Base-by-base conservation (phyloP, 2,797 vertebrate genomes). In the Acridotheres tristis region DNA sequence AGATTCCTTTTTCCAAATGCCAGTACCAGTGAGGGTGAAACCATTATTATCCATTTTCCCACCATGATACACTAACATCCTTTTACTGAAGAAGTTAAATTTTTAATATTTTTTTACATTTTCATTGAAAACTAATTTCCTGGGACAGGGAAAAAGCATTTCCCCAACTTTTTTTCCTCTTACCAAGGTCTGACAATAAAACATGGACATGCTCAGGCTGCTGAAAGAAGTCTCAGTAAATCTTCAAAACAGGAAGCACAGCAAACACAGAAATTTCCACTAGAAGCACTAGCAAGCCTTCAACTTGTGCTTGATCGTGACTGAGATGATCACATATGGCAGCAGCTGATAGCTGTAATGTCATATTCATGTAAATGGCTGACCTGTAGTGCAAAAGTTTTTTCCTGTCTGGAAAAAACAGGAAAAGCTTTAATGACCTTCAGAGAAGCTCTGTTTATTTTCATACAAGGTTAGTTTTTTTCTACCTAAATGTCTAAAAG, bases 1-100 rank as follows among this genome's bases (percentile, higher is more conserved):
- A 88, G 5, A 1, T 62, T 71, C 17, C 2, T 59, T 71, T 81
- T 47, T 47, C 32, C 8, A 77, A 90, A 32, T 2, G 6, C 6
- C 15, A 51, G 13, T 16, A 53, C 6, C 9, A n/a, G 2, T 0
- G 0, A 40, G 25, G 15, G 13, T 59, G 8, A 77, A 73, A 36
- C 16, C 10, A 66, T 20, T 38, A 57, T 32, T 38, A 51, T 36
- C 9, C 11, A 25, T 77, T 80, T 74, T 74, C 22, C 29, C 16
- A 53, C 47, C 38, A 17, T 1, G 1, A 54, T 23, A 43, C 7
- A 4, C 11, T 47, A 25, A 30, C 19, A 77, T 57, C 10, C 42
- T 13, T 27, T 40, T 58, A 45, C 2, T 43, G 69, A 47, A 32
- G 30, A 32, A 21, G 30, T 32, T 50, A 29, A 66, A 20, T 22